Evolutionary conservation across 2,888 invertebrate genomes (phyloP), one percentile per base, ranked within the genome.

Genomic region (Strigamia maritima): DNA sequence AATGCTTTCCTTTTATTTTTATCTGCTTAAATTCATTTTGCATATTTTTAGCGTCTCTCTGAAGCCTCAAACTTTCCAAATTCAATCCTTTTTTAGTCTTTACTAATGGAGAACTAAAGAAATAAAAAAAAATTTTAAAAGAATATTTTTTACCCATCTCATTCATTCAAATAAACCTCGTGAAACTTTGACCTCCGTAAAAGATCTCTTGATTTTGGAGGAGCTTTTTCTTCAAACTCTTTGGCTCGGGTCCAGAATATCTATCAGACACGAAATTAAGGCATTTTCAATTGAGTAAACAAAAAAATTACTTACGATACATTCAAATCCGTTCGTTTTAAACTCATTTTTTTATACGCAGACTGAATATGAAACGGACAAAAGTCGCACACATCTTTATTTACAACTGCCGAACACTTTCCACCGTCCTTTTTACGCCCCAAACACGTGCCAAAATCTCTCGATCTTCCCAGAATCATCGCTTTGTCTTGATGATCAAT

Each of bases 31-130:
- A 24, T 12, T 70, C 70, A 24, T 70, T 24, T 12, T 70, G 24
- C 70, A 70, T 28, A n/a, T 26, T 24, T 70, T 70, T 12, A 28
- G 70, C 70, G 8, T 70, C 26, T 16, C 28, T 70, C 70, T 70
- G 70, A n/a, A 70, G 70, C 28, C 28, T 12, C 28, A 70, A 70
- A 70, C 70, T 70, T 14, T 70, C 70, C 24, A 70, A 28, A 70
- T 26, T 70, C n/a, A 70, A 70, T 70, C 28, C 28, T 28, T 70
- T 70, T 26, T 28, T 70, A 28, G 70, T 12, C 10, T 10, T 44
- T 10, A 10, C 10, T 44, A 10, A 1, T 1, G 40, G 16, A 14
- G 40, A 44, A 44, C 40, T 44, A 44, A 44, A 44, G 10, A 44
- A 44, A 44, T 44, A 44, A 44, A 44, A 2, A n/a, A 44, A 14